phyloP scores from a whole-genome alignment of 2,797 vertebrate species.

The Tachyglossus aculeatus region DNA sequence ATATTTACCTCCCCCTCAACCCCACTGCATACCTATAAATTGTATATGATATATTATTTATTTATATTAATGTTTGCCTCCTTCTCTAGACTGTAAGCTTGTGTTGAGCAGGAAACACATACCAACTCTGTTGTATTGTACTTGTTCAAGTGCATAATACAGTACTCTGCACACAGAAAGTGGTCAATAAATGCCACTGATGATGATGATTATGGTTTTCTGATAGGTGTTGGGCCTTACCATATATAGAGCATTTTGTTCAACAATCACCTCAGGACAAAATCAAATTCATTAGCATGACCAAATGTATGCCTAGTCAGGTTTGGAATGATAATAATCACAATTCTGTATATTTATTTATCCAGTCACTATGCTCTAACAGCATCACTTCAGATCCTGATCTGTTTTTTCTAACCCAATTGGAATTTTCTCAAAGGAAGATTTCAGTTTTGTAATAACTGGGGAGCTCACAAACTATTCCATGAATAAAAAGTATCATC shows the following conservation, averaged over 20 bases:
- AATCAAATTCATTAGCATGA: slow-evolving; percentile 45
- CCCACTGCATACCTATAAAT: too few relatives aligned
- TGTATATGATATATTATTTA: too few relatives aligned
- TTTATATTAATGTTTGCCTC: too few relatives aligned
- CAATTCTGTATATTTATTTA: slow-evolving; percentile 44
- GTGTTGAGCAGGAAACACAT: too few relatives aligned
- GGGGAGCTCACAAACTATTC: slow-evolving; percentile 62
- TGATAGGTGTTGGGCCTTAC: background rate
- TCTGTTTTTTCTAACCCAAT: slow-evolving; percentile 77
- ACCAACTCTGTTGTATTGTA: too few relatives aligned
- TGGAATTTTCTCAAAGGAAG: slow-evolving; percentile 72
- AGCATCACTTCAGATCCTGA: slow-evolving; percentile 59
- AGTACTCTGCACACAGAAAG: too few relatives aligned
- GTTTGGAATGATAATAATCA: slow-evolving; percentile 45
- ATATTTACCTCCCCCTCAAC: too few relatives aligned
- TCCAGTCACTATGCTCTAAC: slow-evolving; percentile 17
- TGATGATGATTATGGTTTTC: too few relatives aligned
- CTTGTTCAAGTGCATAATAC: too few relatives aligned
- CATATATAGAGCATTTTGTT: background rate
- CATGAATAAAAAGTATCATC: slow-evolving; percentile 71
- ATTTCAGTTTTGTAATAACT: slow-evolving; percentile 69
- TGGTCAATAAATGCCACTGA: too few relatives aligned
- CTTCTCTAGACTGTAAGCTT: too few relatives aligned
- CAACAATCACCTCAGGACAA: slow-evolving; percentile 40
- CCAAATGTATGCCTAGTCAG: slow-evolving; percentile 13